phyloP scores from a whole-genome alignment of 2,113 vertebrate species.

The Columba janthina region DNA sequence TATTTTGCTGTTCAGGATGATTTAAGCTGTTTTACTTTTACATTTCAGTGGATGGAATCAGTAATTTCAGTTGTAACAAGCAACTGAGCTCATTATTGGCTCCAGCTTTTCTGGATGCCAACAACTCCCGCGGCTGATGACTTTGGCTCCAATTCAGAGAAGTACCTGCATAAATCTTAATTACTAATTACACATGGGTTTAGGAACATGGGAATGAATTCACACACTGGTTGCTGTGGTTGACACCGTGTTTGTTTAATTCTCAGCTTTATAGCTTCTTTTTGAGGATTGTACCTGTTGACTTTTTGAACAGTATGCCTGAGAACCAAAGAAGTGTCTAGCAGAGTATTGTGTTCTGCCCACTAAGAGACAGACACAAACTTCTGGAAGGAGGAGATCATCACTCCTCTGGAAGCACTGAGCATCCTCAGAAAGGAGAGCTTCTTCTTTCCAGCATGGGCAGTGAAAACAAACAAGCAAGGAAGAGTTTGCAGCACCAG shows the following conservation, averaged over 20 bases:
- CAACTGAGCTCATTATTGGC: slow-evolving; percentile 56
- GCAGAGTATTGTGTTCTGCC: neutral
- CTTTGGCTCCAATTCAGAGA: slow-evolving; percentile 51
- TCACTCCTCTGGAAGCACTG: neutral
- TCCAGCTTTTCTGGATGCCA: slow-evolving; percentile 28
- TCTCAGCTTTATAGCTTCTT: neutral
- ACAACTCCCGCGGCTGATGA: slow-evolving; percentile 15
- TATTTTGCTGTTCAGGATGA: slow-evolving; percentile 17
- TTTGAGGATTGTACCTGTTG: neutral
- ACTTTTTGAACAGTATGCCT: neutral
- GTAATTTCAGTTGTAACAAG: slow-evolving; percentile 37
- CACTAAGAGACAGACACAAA: neutral
- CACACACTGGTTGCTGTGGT: neutral
- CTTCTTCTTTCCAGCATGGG: neutral
- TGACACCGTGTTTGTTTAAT: neutral
- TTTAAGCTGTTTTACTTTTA: slow-evolving; percentile 52
- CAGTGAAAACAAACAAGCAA: neutral
- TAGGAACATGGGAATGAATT: slow-evolving; percentile 23
- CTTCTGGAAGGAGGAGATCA: neutral
- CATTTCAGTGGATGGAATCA: slow-evolving; percentile 4
- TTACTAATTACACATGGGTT: slow-evolving; percentile 9
- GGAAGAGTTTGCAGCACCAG: neutral
- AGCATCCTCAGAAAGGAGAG: neutral
- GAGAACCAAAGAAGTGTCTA: neutral
- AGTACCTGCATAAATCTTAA: slow-evolving; percentile 62